These are phyloP conservation scores for Trichogramma dendrolimi DNA, from an alignment of 2,888 invertebrate species.

Conservation along the genomic window DNA sequence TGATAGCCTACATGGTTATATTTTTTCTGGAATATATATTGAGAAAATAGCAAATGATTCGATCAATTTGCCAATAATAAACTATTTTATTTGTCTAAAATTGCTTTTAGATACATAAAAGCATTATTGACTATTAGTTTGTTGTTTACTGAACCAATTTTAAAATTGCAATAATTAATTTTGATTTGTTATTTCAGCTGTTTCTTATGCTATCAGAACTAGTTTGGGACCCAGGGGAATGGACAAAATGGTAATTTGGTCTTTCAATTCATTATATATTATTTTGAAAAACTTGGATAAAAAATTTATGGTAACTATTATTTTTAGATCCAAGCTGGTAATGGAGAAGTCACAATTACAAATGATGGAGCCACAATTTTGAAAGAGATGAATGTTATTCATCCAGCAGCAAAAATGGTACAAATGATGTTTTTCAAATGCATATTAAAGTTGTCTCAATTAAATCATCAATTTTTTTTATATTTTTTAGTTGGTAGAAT, in stretches of 20 bases:
- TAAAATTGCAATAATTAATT: not conserved
- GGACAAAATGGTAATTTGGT: conserved; percentile 90
- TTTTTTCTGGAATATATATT: too few relatives aligned
- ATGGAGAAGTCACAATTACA: conserved; percentile 98
- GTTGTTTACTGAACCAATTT: not conserved
- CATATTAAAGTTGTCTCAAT: not conserved
- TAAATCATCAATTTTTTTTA: conserved; percentile 9
- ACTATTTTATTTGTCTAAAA: too few relatives aligned
- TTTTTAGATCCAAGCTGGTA: conserved; percentile 83
- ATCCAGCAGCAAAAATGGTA: conserved; percentile 99
- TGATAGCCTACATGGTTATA: too few relatives aligned
- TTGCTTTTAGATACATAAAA: too few relatives aligned
- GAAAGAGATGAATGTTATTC: conserved; percentile 97
- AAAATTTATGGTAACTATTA: not conserved
- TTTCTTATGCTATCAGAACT: conserved; percentile 97
- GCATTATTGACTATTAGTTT: too few relatives aligned
- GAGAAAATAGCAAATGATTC: too few relatives aligned
- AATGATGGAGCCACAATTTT: conserved; percentile 99
- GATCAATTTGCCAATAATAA: too few relatives aligned
- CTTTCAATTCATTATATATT: conserved; percentile 12
- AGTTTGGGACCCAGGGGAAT: conserved; percentile 97
- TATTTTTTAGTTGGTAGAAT: conserved; percentile 79
- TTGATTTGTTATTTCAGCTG: conserved; percentile 67
- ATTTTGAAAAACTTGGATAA: conserved; percentile 3
- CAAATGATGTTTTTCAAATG: not conserved